These are phyloP conservation scores for Laothoe populi DNA, from an alignment of 2,888 invertebrate species.

Conservation along the genomic window DNA sequence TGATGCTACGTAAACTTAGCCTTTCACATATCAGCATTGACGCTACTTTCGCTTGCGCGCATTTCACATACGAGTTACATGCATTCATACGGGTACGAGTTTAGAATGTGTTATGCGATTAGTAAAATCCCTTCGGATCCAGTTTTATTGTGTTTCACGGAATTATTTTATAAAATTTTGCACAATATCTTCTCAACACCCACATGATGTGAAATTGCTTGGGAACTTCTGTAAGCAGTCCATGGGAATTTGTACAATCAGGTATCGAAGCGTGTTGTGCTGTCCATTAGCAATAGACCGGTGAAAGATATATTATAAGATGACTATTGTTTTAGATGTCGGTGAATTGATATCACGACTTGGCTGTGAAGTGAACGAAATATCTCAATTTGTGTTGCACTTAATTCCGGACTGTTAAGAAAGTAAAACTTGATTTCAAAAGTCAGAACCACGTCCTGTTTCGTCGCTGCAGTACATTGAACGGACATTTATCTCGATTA, in stretches of 20 bases:
- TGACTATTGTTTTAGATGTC: slow-evolving; percentile 13
- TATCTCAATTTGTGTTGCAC: slow-evolving; percentile 15
- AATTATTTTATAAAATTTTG: slow-evolving; percentile 19
- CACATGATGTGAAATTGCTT: slow-evolving; percentile 16
- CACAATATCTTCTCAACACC: slow-evolving; percentile 2
- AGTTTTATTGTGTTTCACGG: slow-evolving; percentile 10
- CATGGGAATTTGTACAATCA: slow-evolving; percentile 22
- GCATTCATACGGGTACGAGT: slow-evolving; percentile 54
- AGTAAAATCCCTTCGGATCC: slow-evolving; percentile 50
- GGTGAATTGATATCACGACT: slow-evolving; percentile 12
- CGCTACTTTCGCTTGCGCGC: slow-evolving; percentile 69
- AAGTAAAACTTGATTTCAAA: slow-evolving; percentile 20
- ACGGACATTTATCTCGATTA: slow-evolving; percentile 70
- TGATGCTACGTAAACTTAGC: slow-evolving; percentile 59
- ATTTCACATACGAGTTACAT: slow-evolving; percentile 54
- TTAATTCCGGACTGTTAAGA: slow-evolving; percentile 20
- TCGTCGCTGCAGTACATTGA: slow-evolving; percentile 46
- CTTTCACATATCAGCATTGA: slow-evolving; percentile 61
- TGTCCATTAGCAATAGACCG: slow-evolving; percentile 22
- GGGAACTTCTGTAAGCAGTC: slow-evolving; percentile 4
- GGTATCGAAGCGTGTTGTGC: slow-evolving; percentile 18
- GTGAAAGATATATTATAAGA: slow-evolving; percentile 7
- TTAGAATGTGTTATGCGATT: slow-evolving; percentile 41
- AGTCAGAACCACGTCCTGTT: slow-evolving; percentile 48
- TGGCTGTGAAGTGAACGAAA: slow-evolving; percentile 26